A percentile compares a stretch with the other conserved stretches of the same genome.
Conservation (phyloP, 2,113 vertebrate species). For the Colinus virginianus region DNA sequence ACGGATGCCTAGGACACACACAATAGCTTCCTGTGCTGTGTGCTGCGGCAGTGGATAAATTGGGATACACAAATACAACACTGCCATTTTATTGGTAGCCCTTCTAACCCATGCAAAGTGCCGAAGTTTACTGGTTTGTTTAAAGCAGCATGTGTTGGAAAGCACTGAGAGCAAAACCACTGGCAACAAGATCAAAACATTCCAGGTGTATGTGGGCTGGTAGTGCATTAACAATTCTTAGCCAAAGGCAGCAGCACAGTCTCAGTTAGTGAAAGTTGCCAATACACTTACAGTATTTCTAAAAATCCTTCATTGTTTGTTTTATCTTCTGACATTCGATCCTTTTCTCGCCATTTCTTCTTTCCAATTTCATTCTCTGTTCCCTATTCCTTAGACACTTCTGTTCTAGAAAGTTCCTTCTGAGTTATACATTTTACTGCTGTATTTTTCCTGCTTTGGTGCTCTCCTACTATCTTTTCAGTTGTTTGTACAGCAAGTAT, state of each 20-base stretch:
- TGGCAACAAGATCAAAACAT: neutral
- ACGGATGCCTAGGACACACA: neutral
- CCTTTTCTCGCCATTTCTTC: neutral
- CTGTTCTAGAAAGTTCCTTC: neutral
- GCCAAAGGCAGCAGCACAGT: neutral
- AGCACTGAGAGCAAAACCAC: neutral
- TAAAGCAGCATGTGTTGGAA: neutral
- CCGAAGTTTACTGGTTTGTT: neutral
- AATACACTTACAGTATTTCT: neutral
- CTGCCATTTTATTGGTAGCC: neutral
- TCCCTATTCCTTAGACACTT: neutral
- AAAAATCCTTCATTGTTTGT: neutral
- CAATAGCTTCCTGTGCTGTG: rapidly evolving
- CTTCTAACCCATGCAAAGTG: neutral
- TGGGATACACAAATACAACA: neutral
- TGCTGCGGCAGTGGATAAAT: neutral
- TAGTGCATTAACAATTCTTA: neutral
- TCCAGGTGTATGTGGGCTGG: neutral
- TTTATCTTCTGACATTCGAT: neutral
- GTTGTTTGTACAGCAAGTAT: neutral
- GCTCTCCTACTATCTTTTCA: neutral
- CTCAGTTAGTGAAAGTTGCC: neutral
- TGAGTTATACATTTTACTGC: rapidly evolving
- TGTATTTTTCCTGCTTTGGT: neutral
- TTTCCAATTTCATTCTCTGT: neutral